Conservation (phyloP, 2,888 invertebrate species). For the Argynnis bischoffii region DNA sequence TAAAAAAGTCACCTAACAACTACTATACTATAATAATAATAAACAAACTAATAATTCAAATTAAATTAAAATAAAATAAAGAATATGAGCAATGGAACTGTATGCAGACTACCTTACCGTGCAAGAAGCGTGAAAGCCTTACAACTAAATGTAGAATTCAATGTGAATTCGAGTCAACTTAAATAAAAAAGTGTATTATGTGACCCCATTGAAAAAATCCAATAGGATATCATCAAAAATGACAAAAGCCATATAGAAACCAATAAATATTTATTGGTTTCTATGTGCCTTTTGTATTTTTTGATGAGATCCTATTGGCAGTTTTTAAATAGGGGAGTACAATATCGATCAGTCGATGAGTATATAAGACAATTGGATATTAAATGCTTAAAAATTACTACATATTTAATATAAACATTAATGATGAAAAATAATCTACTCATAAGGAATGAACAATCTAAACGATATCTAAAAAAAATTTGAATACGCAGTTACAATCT, state of each 20-base stretch:
- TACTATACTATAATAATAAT: slow-evolving; percentile 45
- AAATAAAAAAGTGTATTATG: slow-evolving; percentile 46
- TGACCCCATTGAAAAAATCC: slow-evolving; percentile 29
- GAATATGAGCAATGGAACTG: slow-evolving; percentile 56
- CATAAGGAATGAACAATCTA: slow-evolving; percentile 73
- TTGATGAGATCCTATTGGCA: too few relatives aligned
- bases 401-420: slow-evolving; percentile 50
- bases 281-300: too few relatives aligned
- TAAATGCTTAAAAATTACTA: slow-evolving; percentile 62
- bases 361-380: slow-evolving; percentile 40
- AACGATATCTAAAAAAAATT: slow-evolving; percentile 41
- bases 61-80: slow-evolving; percentile 43
- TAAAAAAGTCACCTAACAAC: slow-evolving; percentile 42
- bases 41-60: slow-evolving; percentile 47
- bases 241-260: too few relatives aligned
- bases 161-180: slow-evolving; percentile 50
- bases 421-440: slow-evolving; percentile 60
- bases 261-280: too few relatives aligned
- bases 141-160: slow-evolving; percentile 54
- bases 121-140: slow-evolving; percentile 53
- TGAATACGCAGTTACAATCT: slow-evolving; percentile 48
- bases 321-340: slow-evolving; percentile 41
- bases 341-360: slow-evolving; percentile 66
- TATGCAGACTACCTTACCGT: slow-evolving; percentile 63
- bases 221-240: too few relatives aligned